Percentiles rank a stretch among this genome's conserved stretches.
phyloP scores from a whole-genome alignment of 2,113 vertebrate species.

The Carassius auratus region DNA sequence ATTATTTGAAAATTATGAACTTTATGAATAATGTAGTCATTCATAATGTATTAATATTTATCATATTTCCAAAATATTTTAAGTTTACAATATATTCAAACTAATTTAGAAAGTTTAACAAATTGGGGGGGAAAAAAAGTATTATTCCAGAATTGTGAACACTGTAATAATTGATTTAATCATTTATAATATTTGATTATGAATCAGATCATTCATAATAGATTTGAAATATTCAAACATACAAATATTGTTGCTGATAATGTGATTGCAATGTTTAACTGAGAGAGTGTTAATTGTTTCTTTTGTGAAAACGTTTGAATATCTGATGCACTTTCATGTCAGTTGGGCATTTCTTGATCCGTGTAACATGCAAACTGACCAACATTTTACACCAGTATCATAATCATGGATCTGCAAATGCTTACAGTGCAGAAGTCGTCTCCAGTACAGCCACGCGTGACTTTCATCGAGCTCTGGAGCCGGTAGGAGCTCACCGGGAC shows the following conservation, averaged over 20 bases:
- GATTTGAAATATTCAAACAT: not conserved
- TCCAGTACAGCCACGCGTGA: conserved; percentile 80
- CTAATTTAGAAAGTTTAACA: not conserved
- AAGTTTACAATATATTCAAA: not conserved
- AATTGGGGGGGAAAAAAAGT: too few relatives aligned
- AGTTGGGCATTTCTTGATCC: too few relatives aligned
- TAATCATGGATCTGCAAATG: not conserved
- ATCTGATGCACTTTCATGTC: not conserved
- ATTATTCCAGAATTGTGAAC: too few relatives aligned
- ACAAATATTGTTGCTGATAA: not conserved
- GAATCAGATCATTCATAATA: not conserved
- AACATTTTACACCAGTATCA: not conserved
- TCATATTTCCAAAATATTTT: too few relatives aligned
- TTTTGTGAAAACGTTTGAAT: not conserved
- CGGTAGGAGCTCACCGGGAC: conserved; percentile 57
- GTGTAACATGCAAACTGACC: not conserved
- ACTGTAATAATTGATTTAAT: not conserved
- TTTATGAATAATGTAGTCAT: too few relatives aligned
- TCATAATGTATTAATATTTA: too few relatives aligned
- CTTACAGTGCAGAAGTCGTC: conserved; percentile 85
- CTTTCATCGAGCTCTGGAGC: conserved; percentile 70
- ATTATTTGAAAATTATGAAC: too few relatives aligned
- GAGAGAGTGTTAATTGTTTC: not conserved
- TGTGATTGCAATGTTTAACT: too few relatives aligned
- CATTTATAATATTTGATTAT: not conserved